Conservation (phyloP, 2,888 invertebrate genomes). For the Napeogenes sylphis region DNA sequence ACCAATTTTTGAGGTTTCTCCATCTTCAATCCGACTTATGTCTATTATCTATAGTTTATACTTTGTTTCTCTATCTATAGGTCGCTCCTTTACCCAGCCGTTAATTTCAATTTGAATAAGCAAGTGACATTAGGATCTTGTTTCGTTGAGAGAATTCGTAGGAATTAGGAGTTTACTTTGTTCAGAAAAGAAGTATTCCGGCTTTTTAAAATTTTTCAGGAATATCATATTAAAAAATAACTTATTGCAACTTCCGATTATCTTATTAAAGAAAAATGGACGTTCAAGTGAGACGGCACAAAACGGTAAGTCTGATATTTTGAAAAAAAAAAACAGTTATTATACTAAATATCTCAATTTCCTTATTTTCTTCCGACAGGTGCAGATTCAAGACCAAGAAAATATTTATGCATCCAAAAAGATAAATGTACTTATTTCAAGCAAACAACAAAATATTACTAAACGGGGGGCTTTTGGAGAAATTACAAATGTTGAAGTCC, state of each 20-base stretch:
- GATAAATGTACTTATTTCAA: conserved; percentile 43
- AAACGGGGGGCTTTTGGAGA: conserved; percentile 67
- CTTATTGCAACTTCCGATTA: background rate
- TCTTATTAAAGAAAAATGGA: conserved; percentile 46
- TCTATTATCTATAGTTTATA: no score
- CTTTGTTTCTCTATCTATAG: no score
- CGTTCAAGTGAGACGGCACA: conserved; percentile 52
- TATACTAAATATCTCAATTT: background rate
- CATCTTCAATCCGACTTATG: no score
- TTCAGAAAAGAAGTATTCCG: no score
- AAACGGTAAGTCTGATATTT: conserved; percentile 46
- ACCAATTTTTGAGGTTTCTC: no score
- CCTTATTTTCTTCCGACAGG: conserved; percentile 25
- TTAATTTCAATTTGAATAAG: conserved; percentile 32
- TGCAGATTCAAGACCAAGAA: conserved; percentile 63
- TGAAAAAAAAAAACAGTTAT: background rate
- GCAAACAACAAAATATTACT: conserved; percentile 52
- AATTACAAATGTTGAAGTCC: conserved; percentile 58
- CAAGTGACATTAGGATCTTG: background rate
- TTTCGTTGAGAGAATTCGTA: no score
- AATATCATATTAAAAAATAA: background rate
- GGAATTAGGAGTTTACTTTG: no score
- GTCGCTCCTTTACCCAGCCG: conserved; percentile 19
- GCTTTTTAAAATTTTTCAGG: no score
- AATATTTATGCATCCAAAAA: conserved; percentile 56